phyloP scores from a whole-genome alignment of 1,140 invertebrate species.

The Brachionus paranguensis region DNA sequence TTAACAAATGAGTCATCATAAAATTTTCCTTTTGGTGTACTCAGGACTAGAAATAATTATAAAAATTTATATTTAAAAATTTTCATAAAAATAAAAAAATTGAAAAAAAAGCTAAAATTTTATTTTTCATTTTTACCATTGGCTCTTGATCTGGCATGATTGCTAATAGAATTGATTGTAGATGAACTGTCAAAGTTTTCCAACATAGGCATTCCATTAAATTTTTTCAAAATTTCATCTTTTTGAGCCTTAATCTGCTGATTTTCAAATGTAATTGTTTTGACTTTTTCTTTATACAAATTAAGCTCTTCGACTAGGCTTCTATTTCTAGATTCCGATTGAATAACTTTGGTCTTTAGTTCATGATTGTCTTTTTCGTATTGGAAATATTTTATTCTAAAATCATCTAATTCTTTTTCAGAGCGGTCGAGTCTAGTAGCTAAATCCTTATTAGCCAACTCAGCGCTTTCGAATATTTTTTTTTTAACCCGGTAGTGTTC shows the following conservation, averaged over 20 bases:
- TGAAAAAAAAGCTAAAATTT: too few species aligned
- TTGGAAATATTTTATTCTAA: background rate
- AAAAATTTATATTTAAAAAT: background rate
- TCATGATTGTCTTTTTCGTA: conserved; percentile 12
- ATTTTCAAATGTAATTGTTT: conserved; percentile 35
- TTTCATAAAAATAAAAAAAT: background rate
- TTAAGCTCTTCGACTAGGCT: conserved; percentile 18
- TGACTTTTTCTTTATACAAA: conserved; percentile 33
- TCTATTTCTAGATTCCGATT: conserved; percentile 12
- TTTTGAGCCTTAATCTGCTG: conserved; percentile 34
- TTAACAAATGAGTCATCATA: conserved; percentile 30
- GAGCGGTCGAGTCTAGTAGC: background rate
- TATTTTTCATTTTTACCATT: background rate
- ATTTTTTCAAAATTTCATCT: conserved; percentile 13
- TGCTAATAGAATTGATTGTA: background rate
- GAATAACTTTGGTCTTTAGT: conserved; percentile 5
- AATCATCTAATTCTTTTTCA: background rate
- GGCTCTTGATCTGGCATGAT: background rate
- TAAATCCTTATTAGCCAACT: background rate
- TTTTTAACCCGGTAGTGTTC: conserved; percentile 31
- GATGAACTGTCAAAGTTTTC: conserved; percentile 16
- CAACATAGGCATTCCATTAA: conserved; percentile 23
- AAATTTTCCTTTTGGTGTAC: conserved; percentile 27
- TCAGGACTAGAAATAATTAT: background rate
- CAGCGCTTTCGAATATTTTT: conserved; percentile 32